Conservation (phyloP, 2,888 invertebrate species). For the Eristalis arbustorum region DNA sequence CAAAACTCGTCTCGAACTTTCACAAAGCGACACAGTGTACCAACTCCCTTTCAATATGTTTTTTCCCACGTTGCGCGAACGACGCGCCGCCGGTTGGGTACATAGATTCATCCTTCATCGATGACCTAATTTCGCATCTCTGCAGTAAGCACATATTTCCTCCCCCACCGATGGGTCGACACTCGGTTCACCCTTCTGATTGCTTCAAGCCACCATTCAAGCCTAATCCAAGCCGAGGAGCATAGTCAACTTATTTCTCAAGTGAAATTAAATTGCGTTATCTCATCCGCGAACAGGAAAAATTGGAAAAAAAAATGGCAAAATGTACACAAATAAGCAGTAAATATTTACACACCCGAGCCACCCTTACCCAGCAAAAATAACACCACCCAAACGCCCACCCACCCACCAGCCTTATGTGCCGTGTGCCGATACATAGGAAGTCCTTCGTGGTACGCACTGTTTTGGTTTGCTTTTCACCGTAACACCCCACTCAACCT, state of each 20-base stretch:
- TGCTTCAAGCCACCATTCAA: not conserved
- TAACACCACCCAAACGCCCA: not conserved
- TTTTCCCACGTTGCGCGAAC: not conserved
- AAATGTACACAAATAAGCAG: not conserved
- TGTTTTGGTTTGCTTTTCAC: constrained; percentile 27
- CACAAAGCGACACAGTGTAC: not conserved
- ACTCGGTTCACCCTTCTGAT: not conserved
- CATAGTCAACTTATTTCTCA: constrained; percentile 12
- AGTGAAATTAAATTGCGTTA: constrained; percentile 46
- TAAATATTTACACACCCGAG: constrained; percentile 23
- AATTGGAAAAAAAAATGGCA: not conserved
- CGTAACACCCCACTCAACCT: constrained; percentile 63
- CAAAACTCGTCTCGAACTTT: not conserved
- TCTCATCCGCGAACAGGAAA: constrained; percentile 16
- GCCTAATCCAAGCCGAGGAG: not conserved
- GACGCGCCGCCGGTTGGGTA: not conserved
- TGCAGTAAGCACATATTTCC: not conserved
- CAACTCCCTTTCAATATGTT: not conserved
- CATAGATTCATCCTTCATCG: not conserved
- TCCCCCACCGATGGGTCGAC: not conserved
- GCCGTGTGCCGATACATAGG: not conserved
- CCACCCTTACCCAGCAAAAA: not conserved
- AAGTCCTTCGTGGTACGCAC: constrained; percentile 31
- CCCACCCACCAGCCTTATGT: not conserved
- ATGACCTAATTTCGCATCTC: not conserved